Base-by-base conservation (phyloP, 2,113 vertebrate species). In the Chaetops frenatus region DNA sequence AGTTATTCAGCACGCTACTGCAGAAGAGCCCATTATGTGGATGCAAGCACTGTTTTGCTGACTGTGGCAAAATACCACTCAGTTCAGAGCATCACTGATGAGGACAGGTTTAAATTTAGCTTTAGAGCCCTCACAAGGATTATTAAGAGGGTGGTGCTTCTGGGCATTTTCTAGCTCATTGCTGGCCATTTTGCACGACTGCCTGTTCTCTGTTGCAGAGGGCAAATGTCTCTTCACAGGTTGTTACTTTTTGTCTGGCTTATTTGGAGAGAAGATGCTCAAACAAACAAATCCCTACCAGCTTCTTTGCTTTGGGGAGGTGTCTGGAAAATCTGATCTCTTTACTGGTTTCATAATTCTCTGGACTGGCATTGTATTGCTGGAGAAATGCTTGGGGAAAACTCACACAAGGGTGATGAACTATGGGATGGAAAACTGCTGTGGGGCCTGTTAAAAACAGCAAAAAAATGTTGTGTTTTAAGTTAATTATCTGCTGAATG, bases 401-500 rank as follows among this genome's bases (percentile, higher is more conserved):
- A 10, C 44, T 94, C 50, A 45, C 29, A 33, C 5, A 33, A 58
- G 28, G 42, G 53, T 57, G 33, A 42, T 70, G 66, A 62, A 58
- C 38, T 73, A 42, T n/a, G 66, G 64, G 14, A 62, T 76, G 31
- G 78, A 85, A 91, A 95, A 72, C 11, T 81, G 24, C 38, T 86
- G 36, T 74, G 25, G 44, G 53, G 22, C 76, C 50, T 51, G 15
- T 85, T 85, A 60, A 76, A 82, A 96, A 47, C 45, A 74, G 4
- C 33, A 74, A 3, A 50, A 69, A 35, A 72, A 88, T 92, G 56
- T 64, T 62, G 24, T 61, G 35, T 58, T 95, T 95, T 80, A 70
- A 66, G 67, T 65, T 73, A 95, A 94, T 95, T 95, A 94, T 83
- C 48, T 86, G 40, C 79, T 53, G 61, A 91, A 91, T 53, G 36